phyloP scores from a whole-genome alignment of 2,888 invertebrate genomes.

The Conus canariensis region DNA sequence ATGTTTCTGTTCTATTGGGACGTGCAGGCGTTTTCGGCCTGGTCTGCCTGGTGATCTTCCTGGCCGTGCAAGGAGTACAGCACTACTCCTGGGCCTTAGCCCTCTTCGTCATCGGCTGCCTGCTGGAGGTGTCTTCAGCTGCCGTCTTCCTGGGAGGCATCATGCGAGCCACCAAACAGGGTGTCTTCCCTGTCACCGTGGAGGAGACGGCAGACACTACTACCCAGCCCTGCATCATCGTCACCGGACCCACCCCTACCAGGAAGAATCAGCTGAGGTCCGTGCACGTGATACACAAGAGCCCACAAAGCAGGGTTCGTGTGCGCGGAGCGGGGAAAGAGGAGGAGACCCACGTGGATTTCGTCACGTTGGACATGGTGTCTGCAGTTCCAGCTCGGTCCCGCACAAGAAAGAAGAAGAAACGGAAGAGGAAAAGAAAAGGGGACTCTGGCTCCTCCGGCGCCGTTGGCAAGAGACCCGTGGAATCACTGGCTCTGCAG shows the following conservation, averaged over 20 bases:
- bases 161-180: background rate
- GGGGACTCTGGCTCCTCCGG: background rate
- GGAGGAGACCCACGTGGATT: background rate
- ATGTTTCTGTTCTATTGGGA: no score
- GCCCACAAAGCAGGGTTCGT: background rate
- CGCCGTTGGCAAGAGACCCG: background rate
- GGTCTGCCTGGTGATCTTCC: conserved; percentile 13
- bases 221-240: background rate
- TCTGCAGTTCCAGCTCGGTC: background rate
- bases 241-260: conserved; percentile 18
- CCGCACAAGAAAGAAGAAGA: background rate
- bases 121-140: conserved; percentile 4
- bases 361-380: conserved; percentile 12
- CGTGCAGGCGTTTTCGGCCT: background rate
- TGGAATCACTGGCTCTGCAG: background rate
- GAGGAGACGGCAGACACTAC: background rate
- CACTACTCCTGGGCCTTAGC: conserved; percentile 34
- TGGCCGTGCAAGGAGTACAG: background rate
- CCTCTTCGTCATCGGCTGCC: background rate
- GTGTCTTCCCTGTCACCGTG: background rate
- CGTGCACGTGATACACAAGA: background rate
- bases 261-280: background rate
- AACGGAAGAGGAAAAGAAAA: background rate
- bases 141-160: conserved; percentile 17
- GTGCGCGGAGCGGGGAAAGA: background rate